Base-by-base conservation (phyloP, 1,140 invertebrate genomes). In the Andricus grossulariae region DNA sequence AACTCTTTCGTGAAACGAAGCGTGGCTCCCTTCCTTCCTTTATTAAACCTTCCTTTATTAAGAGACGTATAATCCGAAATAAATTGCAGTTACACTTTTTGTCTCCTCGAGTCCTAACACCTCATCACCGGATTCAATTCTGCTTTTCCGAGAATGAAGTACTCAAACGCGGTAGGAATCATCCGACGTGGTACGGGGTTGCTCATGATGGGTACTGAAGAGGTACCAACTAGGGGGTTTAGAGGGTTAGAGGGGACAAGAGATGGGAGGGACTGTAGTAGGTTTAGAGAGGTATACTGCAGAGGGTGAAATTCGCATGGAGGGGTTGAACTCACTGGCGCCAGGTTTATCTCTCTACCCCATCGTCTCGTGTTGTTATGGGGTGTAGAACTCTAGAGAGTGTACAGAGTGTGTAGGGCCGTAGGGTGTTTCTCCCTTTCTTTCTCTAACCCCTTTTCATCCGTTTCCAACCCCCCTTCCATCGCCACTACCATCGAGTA, bases 281-380 rank as follows among this genome's bases (percentile, higher is more conserved):
- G 25, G 60, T 32, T 66, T 66, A 66, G 60, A 66, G 60, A 66
- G 60, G 60, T 66, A 66, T 25, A 45, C 25, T 25, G 66, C 71
- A 82, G 79, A 82, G 82, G 87, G 74, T 78, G 77, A 77, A 81
- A 76, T 79, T 76, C 21, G 79, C 76, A 72, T 74, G 74, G 51
- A 71, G 71, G 52, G 45, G 77, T 84, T 78, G 82, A 81, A 81
- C 81, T 78, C 74, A 73, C 84, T 85, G 88, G 86, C 87, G 86
- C 86, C 88, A 82, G 79, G 73, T 83, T 86, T 86, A 87, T 89
- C 84, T 88, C 80, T 80, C 82, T 75, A 82, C 84, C 80, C 83
- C 81, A 87, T 89, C 83, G 84, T 80, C 78, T 84, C 82, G 78
- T 75, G 80, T 84, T 74, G 85, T 85, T 85, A 84, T 80, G 82